A percentile compares a stretch with the other conserved stretches of the same genome.
Conservation (phyloP, 2,797 vertebrate species). For the Hippopotamyrus pictus region DNA sequence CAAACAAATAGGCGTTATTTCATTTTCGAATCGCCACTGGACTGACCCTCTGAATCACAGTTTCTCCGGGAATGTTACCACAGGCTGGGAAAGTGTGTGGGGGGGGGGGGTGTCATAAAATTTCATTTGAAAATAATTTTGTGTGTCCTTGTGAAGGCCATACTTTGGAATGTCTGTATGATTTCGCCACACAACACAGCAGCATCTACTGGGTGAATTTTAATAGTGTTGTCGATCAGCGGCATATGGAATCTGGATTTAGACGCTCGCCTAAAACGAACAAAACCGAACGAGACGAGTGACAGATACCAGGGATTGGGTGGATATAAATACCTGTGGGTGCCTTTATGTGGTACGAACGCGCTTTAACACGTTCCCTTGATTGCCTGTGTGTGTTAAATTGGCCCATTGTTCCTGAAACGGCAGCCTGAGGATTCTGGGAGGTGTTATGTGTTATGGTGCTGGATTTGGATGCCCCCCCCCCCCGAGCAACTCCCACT, state of each 20-base stretch:
- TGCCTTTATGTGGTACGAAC: background rate
- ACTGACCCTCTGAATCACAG: background rate
- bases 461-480: constrained; percentile 7
- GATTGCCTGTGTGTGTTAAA: constrained; percentile 16
- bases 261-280: background rate
- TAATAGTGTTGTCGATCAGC: background rate
- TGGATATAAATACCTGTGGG: constrained; percentile 12
- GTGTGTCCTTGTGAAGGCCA: background rate
- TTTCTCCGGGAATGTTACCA: background rate
- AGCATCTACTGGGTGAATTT: background rate
- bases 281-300: background rate
- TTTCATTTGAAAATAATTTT: background rate
- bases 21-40: background rate
- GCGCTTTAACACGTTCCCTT: background rate
- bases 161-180: background rate
- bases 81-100: background rate
- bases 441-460: constrained; percentile 18
- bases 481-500: background rate
- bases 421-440: constrained; percentile 8
- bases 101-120: background rate
- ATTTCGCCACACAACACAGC: background rate
- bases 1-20: background rate
- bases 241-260: background rate
- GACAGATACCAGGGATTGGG: background rate
- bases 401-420: constrained; percentile 19